phyloP scores from a whole-genome alignment of 2,113 vertebrate genomes.

The Verasper variegatus region DNA sequence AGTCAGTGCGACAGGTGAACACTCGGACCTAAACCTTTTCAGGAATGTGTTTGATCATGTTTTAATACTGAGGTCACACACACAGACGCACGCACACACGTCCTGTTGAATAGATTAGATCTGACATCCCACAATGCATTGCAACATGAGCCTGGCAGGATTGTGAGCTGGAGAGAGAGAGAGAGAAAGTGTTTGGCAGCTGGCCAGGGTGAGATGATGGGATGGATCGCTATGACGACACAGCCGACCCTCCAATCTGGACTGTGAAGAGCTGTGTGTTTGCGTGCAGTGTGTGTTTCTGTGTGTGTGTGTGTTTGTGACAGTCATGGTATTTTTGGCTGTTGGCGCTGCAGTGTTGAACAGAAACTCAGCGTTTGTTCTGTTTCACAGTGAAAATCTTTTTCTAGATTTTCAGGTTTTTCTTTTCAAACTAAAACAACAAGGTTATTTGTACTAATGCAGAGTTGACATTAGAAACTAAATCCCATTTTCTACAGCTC shows the following conservation, averaged over 20 bases:
- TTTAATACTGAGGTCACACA: slow-evolving; percentile 10
- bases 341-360: not conserved
- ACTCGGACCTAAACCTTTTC: slow-evolving; percentile 13
- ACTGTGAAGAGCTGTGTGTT: not conserved
- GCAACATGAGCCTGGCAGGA: slow-evolving; percentile 50
- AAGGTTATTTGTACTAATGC: too few relatives aligned
- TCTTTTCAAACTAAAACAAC: not conserved
- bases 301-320: slow-evolving; percentile 1
- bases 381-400: not conserved
- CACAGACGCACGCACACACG: slow-evolving; percentile 16
- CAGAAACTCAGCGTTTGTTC: not conserved
- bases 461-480: too few relatives aligned
- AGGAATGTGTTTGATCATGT: slow-evolving; percentile 57
- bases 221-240: slow-evolving; percentile 66
- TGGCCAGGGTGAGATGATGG: slow-evolving; percentile 56
- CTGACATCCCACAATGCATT: slow-evolving; percentile 73
- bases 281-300: slow-evolving; percentile 2
- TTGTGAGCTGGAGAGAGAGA: slow-evolving; percentile 31
- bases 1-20: slow-evolving; percentile 24
- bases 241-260: slow-evolving; percentile 55
- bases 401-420: not conserved
- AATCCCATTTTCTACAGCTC: too few relatives aligned
- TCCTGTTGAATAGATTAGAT: slow-evolving; percentile 59
- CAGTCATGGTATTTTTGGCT: slow-evolving; percentile 31
- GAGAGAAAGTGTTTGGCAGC: slow-evolving; percentile 50